Evolutionary conservation across 2,888 invertebrate genomes (phyloP).

Genomic region (Mayetiola destructor): DNA sequence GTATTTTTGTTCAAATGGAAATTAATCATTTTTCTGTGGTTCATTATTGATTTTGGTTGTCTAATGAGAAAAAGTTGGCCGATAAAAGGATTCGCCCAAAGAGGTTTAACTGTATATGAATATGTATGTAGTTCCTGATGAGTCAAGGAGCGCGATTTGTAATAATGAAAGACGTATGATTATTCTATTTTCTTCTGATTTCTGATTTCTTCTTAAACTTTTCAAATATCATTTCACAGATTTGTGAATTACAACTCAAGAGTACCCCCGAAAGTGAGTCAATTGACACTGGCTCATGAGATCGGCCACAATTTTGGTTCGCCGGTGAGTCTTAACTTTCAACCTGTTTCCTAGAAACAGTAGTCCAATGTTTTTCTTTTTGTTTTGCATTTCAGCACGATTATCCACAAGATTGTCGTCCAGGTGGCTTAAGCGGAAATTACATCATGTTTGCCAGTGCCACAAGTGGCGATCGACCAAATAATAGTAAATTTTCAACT

Average conservation of each 20-base stretch:
- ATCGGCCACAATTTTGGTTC: slow-evolving; percentile 98
- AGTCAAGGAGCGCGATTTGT: no score
- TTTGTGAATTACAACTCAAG: slow-evolving; percentile 96
- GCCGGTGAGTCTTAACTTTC: slow-evolving; percentile 49
- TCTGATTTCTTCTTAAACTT: no score
- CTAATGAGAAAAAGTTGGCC: no score
- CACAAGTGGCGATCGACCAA: slow-evolving; percentile 92
- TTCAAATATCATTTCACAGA: no score
- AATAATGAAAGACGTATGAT: no score
- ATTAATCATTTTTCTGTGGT: no score
- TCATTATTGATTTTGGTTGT: no score
- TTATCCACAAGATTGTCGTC: slow-evolving; percentile 77
- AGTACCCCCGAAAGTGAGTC: slow-evolving; percentile 95
- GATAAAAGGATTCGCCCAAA: no score
- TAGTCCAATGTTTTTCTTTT: background rate
- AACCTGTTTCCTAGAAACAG: background rate
- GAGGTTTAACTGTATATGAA: no score
- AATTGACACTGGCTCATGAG: slow-evolving; percentile 94
- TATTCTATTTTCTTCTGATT: no score
- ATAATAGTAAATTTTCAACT: slow-evolving; percentile 92
- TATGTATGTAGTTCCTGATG: no score
- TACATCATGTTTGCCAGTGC: slow-evolving; percentile 99
- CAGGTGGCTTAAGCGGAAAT: slow-evolving; percentile 86
- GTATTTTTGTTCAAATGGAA: no score
- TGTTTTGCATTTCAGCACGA: slow-evolving; percentile 57